A percentile compares a stretch with the other conserved stretches of the same genome.
Evolutionary conservation across 2,113 vertebrate species (phyloP).

Genomic region (Nycticebus coucang): DNA sequence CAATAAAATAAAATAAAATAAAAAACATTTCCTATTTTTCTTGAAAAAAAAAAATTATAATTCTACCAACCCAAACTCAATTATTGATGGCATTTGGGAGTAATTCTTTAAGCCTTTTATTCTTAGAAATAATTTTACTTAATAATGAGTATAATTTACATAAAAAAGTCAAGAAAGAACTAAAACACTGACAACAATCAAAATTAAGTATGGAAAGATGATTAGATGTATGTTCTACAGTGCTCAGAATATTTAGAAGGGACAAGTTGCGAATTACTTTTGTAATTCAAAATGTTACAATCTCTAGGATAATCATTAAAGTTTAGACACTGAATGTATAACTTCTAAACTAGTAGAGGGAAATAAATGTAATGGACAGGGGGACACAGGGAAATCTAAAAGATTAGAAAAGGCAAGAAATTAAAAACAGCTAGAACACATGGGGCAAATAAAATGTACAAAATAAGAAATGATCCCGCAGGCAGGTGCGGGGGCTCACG

Average conservation of each 20-base stretch:
- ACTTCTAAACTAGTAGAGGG: neutral
- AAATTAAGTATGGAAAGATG: neutral
- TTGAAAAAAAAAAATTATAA: too few relatives aligned
- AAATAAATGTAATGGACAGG: neutral
- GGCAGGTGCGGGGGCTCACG: too few relatives aligned
- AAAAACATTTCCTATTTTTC: too few relatives aligned
- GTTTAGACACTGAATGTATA: neutral
- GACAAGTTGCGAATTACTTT: conserved; percentile 14
- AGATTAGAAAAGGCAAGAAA: neutral
- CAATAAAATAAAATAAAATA: too few relatives aligned
- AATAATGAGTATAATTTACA: too few relatives aligned
- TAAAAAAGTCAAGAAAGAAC: neutral
- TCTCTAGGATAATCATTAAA: conserved; percentile 33
- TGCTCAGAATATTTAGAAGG: neutral
- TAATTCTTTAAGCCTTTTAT: too few relatives aligned
- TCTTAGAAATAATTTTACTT: too few relatives aligned
- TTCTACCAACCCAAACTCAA: too few relatives aligned
- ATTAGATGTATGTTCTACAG: neutral
- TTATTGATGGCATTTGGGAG: too few relatives aligned
- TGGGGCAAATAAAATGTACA: neutral
- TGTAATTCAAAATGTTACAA: conserved; percentile 25
- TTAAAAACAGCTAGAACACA: too few relatives aligned
- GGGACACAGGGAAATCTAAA: neutral
- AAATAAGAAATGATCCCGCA: neutral
- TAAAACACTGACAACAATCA: conserved; percentile 12